Conservation (phyloP, 64 coral and sea anemone genomes). For the Montipora cactus region DNA sequence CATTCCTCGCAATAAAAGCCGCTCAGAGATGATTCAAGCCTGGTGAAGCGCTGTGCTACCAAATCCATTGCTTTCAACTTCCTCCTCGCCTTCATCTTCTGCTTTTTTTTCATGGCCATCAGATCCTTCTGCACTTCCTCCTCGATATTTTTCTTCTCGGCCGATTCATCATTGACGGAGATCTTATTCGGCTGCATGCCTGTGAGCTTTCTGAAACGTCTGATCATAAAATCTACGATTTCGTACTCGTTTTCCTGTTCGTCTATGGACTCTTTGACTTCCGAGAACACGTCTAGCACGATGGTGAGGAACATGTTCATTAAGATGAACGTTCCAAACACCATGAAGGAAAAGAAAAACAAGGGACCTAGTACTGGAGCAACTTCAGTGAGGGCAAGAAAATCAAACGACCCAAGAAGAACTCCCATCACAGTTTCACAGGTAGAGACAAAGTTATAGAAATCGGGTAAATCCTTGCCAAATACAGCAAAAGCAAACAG, state of each 20-base stretch:
- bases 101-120: conserved; percentile 58
- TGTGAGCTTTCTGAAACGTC: conserved; percentile 73
- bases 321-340: conserved; percentile 85
- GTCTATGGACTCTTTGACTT: conserved; percentile 70
- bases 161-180: conserved; percentile 39
- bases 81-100: conserved; percentile 31
- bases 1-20: conserved; percentile 91
- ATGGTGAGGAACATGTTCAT: conserved; percentile 99
- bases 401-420: conserved; percentile 86
- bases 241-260: conserved; percentile 80
- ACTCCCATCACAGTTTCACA: conserved; percentile 91
- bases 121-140: conserved; percentile 74
- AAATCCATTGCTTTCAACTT: conserved; percentile 57
- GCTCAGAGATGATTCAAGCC: conserved; percentile 80
- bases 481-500: conserved; percentile 90
- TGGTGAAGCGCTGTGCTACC: conserved; percentile 73
- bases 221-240: conserved; percentile 89
- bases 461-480: conserved; percentile 68
- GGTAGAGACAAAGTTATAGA: conserved; percentile 86
- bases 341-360: conserved; percentile 94
- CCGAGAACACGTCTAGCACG: conserved; percentile 86
- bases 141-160: conserved; percentile 74
- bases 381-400: conserved; percentile 60
- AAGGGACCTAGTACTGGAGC: conserved; percentile 78
- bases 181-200: conserved; percentile 85